phyloP scores from a whole-genome alignment of 2,113 vertebrate species.

The Sinocyclocheilus maitianheensis region DNA sequence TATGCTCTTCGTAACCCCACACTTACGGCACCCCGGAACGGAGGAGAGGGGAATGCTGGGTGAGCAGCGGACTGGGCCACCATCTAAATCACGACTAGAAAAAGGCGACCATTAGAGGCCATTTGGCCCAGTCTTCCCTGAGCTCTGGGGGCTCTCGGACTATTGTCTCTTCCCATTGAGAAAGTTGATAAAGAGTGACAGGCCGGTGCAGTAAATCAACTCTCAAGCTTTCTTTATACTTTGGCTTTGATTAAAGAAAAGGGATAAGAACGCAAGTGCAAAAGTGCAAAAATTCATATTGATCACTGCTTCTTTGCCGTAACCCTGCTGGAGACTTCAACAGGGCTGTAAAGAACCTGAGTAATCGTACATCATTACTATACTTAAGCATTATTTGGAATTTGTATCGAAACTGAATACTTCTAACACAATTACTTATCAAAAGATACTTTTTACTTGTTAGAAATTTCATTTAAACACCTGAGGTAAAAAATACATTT shows the following conservation, averaged over 20 bases:
- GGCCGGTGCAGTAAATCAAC: slow-evolving; percentile 88
- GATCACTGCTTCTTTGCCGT: slow-evolving; percentile 71
- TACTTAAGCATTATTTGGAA: slow-evolving; percentile 23
- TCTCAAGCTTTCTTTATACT: slow-evolving; percentile 83
- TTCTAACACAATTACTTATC: not conserved
- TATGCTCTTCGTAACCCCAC: slow-evolving; percentile 83
- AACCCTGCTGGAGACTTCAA: slow-evolving; percentile 58
- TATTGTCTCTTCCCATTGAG: slow-evolving; percentile 90
- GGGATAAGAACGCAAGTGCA: slow-evolving; percentile 72
- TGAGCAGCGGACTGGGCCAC: slow-evolving; percentile 70
- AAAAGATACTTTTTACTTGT: not conserved
- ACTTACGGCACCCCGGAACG: slow-evolving; percentile 80
- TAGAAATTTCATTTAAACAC: not conserved
- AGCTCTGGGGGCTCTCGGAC: slow-evolving; percentile 83
- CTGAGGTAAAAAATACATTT: not conserved
- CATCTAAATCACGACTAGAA: slow-evolving; percentile 96
- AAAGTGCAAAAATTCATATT: slow-evolving; percentile 74
- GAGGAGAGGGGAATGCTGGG: slow-evolving; percentile 73
- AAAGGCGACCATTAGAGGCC: slow-evolving; percentile 88
- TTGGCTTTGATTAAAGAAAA: slow-evolving; percentile 67
- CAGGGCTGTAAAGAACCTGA: slow-evolving; percentile 13
- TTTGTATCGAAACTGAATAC: not conserved
- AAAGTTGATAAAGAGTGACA: slow-evolving; percentile 93
- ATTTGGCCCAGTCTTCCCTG: slow-evolving; percentile 88
- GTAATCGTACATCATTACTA: slow-evolving; percentile 14